These are phyloP conservation scores for Acropora tenuis DNA, from an alignment of 64 coral and sea anemone genomes.

Conservation along the genomic window DNA sequence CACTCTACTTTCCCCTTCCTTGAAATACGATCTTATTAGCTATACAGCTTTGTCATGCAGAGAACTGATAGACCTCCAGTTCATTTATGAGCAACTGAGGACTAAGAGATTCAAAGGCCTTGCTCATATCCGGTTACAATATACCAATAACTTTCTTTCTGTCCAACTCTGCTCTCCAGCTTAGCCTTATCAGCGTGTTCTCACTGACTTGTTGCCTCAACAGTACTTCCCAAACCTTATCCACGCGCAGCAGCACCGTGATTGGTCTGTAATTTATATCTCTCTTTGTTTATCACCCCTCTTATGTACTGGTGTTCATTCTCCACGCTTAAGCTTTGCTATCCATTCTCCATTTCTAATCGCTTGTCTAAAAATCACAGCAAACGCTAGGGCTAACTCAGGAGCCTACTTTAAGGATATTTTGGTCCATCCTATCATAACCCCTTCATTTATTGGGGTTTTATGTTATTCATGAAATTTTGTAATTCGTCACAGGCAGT, in stretches of 20 bases:
- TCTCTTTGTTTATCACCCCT: constrained; percentile 31
- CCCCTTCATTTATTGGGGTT: constrained; percentile 10
- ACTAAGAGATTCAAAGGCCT: constrained; percentile 53
- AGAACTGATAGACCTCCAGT: constrained; percentile 47
- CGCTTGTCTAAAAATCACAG: constrained; percentile 23
- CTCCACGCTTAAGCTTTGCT: constrained; percentile 33
- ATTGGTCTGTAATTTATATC: constrained; percentile 36
- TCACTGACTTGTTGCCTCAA: constrained; percentile 45
- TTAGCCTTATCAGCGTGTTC: constrained; percentile 52
- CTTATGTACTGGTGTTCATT: constrained; percentile 18
- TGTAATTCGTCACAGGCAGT: neutral
- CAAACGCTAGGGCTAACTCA: constrained; percentile 34
- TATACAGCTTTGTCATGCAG: constrained; percentile 24
- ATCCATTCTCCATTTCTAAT: constrained; percentile 32
- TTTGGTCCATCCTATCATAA: constrained; percentile 42
- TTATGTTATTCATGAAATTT: neutral
- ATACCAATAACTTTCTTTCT: constrained; percentile 37
- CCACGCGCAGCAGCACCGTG: constrained; percentile 18
- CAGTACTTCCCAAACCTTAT: constrained; percentile 47
- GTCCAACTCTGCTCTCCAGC: constrained; percentile 56
- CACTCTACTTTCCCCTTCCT: constrained; percentile 15
- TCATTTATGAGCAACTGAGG: constrained; percentile 40
- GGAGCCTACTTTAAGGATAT: constrained; percentile 18
- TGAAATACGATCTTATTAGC: constrained; percentile 60
- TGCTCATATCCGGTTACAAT: constrained; percentile 19